A percentile compares a stretch with the other conserved stretches of the same genome.
Conservation (phyloP, 2,888 invertebrate species). For the Tryphoninae sp. region DNA sequence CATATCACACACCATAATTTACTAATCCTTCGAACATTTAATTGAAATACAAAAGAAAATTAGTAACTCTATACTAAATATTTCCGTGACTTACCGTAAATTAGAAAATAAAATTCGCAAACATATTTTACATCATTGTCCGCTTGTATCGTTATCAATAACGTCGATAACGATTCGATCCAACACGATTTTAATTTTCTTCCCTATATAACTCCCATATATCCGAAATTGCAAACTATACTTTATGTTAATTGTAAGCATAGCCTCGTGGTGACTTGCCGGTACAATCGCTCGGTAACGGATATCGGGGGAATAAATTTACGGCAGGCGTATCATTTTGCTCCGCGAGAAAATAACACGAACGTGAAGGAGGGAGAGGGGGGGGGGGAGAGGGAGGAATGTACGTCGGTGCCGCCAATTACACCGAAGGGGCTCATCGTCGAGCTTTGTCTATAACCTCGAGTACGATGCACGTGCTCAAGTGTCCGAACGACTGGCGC, state of each 20-base stretch:
- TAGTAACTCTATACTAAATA: too few species aligned
- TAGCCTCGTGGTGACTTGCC: not conserved
- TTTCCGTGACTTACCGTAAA: too few species aligned
- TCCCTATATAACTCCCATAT: not conserved
- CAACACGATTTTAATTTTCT: slow-evolving; percentile 16
- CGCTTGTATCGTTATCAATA: too few species aligned
- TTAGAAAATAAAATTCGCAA: too few species aligned
- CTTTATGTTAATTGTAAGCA: slow-evolving; percentile 45
- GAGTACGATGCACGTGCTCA: slow-evolving; percentile 40
- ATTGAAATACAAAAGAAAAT: too few species aligned
- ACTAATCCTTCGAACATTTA: too few species aligned
- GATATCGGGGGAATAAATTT: slow-evolving; percentile 3
- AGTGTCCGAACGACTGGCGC: slow-evolving; percentile 27
- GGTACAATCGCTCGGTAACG: not conserved
- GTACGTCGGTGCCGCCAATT: slow-evolving; percentile 23
- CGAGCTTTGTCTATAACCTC: slow-evolving; percentile 20
- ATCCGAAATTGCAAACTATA: slow-evolving; percentile 25
- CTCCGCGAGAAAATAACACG: not conserved
- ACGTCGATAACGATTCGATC: too few species aligned
- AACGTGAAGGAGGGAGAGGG: not conserved
- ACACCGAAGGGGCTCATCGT: slow-evolving; percentile 37
- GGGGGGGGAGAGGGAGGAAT: not conserved
- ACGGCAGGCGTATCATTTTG: not conserved
- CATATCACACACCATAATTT: too few species aligned
- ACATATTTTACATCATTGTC: too few species aligned